These are phyloP conservation scores for Daboia siamensis DNA, from an alignment of 2,113 vertebrate species.

Conservation along the genomic window DNA sequence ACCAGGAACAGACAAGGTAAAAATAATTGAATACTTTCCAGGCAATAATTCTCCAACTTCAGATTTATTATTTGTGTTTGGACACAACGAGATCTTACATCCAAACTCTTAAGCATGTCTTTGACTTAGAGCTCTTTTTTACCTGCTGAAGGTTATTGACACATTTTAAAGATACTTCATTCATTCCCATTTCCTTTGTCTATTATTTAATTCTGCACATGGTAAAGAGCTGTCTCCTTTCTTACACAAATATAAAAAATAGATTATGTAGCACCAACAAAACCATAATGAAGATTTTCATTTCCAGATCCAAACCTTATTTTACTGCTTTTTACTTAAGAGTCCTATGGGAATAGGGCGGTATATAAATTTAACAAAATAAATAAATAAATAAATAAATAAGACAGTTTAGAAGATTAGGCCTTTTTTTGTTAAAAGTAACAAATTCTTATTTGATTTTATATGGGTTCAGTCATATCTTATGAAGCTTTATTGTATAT, in stretches of 20 bases:
- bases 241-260: not conserved
- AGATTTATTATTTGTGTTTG: not conserved
- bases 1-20: conserved; percentile 87
- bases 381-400: no score
- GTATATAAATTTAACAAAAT: no score
- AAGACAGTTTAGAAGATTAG: no score
- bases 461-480: not conserved
- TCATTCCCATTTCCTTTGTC: not conserved
- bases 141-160: not conserved
- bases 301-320: not conserved
- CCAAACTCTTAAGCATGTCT: not conserved
- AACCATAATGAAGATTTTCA: not conserved
- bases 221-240: not conserved
- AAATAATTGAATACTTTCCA: not conserved
- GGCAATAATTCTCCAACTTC: no score
- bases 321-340: not conserved
- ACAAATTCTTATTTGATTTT: not conserved
- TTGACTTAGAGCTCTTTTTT: not conserved
- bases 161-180: not conserved
- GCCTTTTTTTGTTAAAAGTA: not conserved
- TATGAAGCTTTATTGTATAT: not conserved
- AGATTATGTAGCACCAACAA: not conserved
- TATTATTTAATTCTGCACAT: not conserved
- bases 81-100: not conserved
- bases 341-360: no score